A percentile compares a stretch with the other conserved stretches of the same genome.
Conservation (phyloP, 2,797 vertebrate species). For the Leucoraja ocellata region DNA sequence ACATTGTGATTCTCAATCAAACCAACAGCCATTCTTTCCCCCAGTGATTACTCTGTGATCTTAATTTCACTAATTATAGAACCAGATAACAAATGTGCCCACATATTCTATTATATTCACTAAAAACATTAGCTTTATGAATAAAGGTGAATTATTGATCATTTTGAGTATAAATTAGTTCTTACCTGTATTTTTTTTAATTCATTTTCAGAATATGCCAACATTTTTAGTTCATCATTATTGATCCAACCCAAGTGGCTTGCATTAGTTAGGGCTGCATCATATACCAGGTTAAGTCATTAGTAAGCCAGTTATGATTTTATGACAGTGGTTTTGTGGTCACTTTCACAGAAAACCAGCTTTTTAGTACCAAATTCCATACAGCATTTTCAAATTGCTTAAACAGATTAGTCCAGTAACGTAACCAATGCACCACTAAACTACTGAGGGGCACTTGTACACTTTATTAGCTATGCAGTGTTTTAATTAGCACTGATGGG, state of each 20-base stretch:
- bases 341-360: not conserved
- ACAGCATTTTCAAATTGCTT: not conserved
- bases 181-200: constrained; percentile 23
- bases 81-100: not conserved
- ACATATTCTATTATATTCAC: not conserved
- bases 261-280: not conserved
- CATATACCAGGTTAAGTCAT: not conserved
- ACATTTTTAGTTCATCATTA: not conserved
- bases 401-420: not conserved
- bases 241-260: not conserved
- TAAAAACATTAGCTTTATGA: not conserved
- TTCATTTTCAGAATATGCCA: not conserved
- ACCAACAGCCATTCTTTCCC: not conserved
- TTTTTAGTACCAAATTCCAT: not conserved
- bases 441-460: too few relatives aligned
- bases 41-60: not conserved
- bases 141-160: not conserved
- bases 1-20: constrained; percentile 27
- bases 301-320: not conserved
- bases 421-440: not conserved
- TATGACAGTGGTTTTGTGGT: not conserved
- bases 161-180: constrained; percentile 9
- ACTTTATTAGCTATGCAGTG: not conserved
- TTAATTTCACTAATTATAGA: not conserved
- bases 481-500: not conserved